These are phyloP conservation scores for Pentalonia nigronervosa DNA, from an alignment of 1,140 invertebrate genomes.

Conservation along the genomic window DNA sequence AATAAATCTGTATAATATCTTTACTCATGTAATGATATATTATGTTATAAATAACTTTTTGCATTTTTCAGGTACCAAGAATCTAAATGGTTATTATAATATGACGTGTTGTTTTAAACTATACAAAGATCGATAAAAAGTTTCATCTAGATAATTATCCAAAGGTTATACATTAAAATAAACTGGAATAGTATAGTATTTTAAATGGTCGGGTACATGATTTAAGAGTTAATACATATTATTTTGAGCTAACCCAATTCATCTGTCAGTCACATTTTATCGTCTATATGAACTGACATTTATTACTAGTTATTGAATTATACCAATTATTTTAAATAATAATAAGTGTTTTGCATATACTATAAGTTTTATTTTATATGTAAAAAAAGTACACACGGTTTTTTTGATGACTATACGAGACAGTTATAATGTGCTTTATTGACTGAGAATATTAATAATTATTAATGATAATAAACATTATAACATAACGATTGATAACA, in stretches of 20 bases:
- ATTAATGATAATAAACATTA: too few relatives aligned
- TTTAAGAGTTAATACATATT: background rate
- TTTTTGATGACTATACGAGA: too few relatives aligned
- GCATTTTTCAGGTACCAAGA: background rate
- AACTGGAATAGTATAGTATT: background rate
- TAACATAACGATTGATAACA: too few relatives aligned
- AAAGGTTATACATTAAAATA: background rate
- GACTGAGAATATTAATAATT: too few relatives aligned
- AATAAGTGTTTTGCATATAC: background rate
- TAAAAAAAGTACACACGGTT: too few relatives aligned
- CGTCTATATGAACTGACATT: background rate
- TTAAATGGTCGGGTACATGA: background rate
- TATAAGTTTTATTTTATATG: too few relatives aligned
- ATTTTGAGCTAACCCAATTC: background rate
- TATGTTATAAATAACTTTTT: background rate
- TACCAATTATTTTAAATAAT: background rate
- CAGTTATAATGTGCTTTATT: too few relatives aligned
- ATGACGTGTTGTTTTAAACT: background rate
- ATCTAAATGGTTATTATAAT: background rate
- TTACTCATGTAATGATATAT: background rate
- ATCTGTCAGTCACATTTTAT: background rate
- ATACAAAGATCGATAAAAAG: background rate
- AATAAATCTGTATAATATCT: too few relatives aligned
- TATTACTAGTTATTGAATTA: background rate
- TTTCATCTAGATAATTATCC: background rate